Evolutionary conservation across 1,140 invertebrate genomes (phyloP), one percentile per base, ranked within the genome.

Genomic region (Hermetia illucens): DNA sequence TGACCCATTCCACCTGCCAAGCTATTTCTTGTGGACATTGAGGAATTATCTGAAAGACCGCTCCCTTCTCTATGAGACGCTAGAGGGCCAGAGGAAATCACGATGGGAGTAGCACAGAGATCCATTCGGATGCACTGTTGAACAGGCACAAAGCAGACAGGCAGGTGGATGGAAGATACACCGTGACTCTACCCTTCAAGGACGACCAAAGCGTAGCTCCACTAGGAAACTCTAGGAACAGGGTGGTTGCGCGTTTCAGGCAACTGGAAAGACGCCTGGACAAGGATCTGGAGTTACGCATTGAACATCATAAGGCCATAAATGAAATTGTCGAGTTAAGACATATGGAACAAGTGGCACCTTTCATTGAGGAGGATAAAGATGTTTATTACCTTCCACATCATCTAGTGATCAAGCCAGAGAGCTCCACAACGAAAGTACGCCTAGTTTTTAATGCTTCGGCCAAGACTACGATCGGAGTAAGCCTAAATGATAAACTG

Each of bases 401-500:
- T 45, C 49, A 52, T 25, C 36, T 29, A 1, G 49, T 54, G 12
- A 29, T 53, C 12, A 47, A 44, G 25, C 17, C 40, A 34, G 37
- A 43, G 5, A 49, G 46, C 21, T 10, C 34, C 1, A 48, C 51
- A 3, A 50, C 53, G 3, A 50, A 48, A 37, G 17, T 46, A 17
- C 24, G 48, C 8, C 47, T 55, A 2, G 51, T 55, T 17, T 53
- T 55, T 31, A 44, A 52, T 42, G 47, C 42, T 16, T 54, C 53
- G 2, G 46, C 49, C 6, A 40, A 38, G 31, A 45, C 51, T 5
- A 34, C 40, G 15, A 45, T 38, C 8, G 53, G 52, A 21, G 21
- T 46, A 9, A 59, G 52, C 4, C 38, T 64, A 21, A 62, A 63
- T 45, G 48, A 62, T 33, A 43, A 49, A 6, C 47, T 56, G 6